Percentiles rank a stretch among this genome's conserved stretches.
phyloP scores from a whole-genome alignment of 2,113 vertebrate species.

The Naja naja region DNA sequence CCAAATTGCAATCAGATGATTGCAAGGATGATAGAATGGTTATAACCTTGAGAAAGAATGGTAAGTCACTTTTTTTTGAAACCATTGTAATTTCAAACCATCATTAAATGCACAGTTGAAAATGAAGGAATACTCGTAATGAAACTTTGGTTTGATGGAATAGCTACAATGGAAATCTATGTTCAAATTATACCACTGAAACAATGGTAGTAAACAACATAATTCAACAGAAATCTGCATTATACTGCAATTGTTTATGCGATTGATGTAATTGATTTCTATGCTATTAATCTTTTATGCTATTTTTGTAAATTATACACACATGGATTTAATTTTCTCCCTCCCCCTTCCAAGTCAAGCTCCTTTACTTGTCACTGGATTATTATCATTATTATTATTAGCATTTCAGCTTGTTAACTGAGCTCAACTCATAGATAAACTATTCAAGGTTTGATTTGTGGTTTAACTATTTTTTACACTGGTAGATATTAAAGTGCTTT shows the following conservation, averaged over 20 bases:
- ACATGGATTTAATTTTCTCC: not conserved
- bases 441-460: not conserved
- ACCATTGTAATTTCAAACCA: not conserved
- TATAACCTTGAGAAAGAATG: not conserved
- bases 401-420: slow-evolving; percentile 38
- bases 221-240: not conserved
- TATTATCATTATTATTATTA: slow-evolving; percentile 7
- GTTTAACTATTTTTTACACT: not conserved
- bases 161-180: not conserved
- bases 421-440: slow-evolving; percentile 28
- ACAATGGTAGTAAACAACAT: not conserved
- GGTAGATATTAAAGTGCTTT: slow-evolving; percentile 33
- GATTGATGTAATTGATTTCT: not conserved
- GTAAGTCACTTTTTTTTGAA: not conserved
- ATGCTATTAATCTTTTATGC: not conserved
- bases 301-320: not conserved
- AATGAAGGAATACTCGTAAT: not conserved
- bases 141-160: not conserved
- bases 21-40: not conserved
- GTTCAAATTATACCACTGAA: not conserved
- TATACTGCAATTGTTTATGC: not conserved
- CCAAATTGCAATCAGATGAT: not conserved
- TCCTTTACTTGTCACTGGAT: slow-evolving; percentile 23
- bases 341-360: slow-evolving; percentile 30
- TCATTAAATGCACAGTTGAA: not conserved